Evolutionary conservation across 2,797 vertebrate species (phyloP).

Genomic region (Scolopax rusticola): DNA sequence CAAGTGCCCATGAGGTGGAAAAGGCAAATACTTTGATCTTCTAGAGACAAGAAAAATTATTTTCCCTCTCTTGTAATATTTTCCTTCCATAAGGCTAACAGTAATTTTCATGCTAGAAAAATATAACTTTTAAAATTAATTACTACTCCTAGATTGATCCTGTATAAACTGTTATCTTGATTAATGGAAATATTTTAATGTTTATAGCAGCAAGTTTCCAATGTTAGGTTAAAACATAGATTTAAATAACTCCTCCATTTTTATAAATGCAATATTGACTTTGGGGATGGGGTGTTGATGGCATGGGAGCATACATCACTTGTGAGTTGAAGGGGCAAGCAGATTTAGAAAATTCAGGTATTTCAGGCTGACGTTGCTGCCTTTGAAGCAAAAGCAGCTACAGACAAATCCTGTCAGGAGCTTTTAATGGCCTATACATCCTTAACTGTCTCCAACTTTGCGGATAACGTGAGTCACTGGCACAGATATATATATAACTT

Average conservation of each 20-base stretch:
- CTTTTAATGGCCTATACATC: neutral
- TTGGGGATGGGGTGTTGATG: fast-evolving
- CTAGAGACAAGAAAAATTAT: neutral
- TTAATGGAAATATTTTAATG: neutral
- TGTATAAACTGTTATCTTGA: neutral
- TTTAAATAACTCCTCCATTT: neutral
- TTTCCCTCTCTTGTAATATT: neutral
- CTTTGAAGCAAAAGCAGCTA: neutral
- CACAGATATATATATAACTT: neutral
- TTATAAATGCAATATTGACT: neutral
- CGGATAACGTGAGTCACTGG: neutral
- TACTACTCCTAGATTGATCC: neutral
- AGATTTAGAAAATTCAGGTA: neutral
- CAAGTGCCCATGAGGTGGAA: neutral
- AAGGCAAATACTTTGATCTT: neutral
- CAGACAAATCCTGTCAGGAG: neutral
- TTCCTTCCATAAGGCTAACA: neutral
- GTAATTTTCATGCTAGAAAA: neutral
- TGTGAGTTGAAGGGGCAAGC: neutral
- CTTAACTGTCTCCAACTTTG: neutral
- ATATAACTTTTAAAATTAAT: neutral
- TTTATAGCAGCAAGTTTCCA: neutral
- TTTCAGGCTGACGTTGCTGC: neutral
- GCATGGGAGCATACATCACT: neutral
- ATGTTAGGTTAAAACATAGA: neutral